Conservation (phyloP, 2,797 vertebrate species). For the Euthynnus affinis region DNA sequence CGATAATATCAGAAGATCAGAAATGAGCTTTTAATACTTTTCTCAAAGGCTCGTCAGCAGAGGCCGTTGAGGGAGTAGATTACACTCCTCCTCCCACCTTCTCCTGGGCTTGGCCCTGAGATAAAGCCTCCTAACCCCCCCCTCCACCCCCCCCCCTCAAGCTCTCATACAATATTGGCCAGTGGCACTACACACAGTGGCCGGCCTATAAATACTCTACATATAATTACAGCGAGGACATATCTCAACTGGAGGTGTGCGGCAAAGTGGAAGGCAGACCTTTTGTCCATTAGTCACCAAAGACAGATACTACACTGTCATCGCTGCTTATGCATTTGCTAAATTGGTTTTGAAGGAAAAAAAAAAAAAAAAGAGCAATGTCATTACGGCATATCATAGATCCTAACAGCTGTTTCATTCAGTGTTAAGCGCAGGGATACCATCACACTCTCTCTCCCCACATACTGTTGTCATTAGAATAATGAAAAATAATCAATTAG, state of each 20-base stretch:
- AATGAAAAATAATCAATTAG: constrained; percentile 88
- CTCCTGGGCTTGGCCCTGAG: background rate
- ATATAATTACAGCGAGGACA: constrained; percentile 32
- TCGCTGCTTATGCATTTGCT: constrained; percentile 75
- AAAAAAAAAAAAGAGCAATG: constrained; percentile 46
- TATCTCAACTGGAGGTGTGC: constrained; percentile 37
- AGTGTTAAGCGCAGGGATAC: constrained; percentile 65
- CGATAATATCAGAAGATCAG: too few species aligned
- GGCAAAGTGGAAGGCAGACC: constrained; percentile 44
- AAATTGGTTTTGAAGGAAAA: constrained; percentile 70
- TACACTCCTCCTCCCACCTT: background rate
- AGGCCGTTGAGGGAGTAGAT: background rate
- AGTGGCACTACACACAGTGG: constrained; percentile 6
- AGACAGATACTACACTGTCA: constrained; percentile 50
- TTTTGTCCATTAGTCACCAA: constrained; percentile 62
- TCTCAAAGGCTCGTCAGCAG: background rate
- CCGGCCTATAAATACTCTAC: constrained; percentile 36
- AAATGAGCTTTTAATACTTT: too few species aligned
- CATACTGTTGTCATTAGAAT: constrained; percentile 84
- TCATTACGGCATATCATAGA: constrained; percentile 80
- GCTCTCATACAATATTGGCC: constrained; percentile 4
- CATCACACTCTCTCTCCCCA: constrained; percentile 52
- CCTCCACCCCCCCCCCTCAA: too few species aligned
- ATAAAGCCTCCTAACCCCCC: background rate
- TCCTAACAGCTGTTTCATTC: constrained; percentile 82